Evolutionary conservation across 2,113 vertebrate species (phyloP).

Genomic region (Psophia crepitans): DNA sequence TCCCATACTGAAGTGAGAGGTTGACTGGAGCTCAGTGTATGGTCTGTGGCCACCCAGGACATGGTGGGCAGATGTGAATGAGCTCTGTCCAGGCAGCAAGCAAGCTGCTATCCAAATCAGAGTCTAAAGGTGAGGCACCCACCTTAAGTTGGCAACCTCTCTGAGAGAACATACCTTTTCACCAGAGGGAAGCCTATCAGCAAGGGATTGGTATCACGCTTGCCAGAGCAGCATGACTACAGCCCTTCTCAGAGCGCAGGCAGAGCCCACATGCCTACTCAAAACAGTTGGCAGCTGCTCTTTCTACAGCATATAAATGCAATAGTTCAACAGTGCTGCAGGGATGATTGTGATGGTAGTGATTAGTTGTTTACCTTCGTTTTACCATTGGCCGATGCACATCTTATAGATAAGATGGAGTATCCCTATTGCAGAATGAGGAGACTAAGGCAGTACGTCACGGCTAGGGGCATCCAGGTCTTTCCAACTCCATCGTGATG

Average conservation of each 20-base stretch:
- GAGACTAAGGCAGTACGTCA: fast-evolving
- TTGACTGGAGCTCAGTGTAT: not conserved
- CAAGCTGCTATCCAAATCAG: not conserved
- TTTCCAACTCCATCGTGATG: not conserved
- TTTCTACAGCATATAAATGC: not conserved
- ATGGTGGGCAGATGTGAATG: not conserved
- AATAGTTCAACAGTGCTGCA: fast-evolving
- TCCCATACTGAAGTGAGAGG: not conserved
- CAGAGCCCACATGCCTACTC: not conserved
- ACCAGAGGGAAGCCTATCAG: not conserved
- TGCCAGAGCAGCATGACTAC: not conserved
- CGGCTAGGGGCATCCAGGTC: not conserved
- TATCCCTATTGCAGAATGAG: fast-evolving
- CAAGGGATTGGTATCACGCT: fast-evolving
- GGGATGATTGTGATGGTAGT: not conserved
- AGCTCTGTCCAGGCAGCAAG: not conserved
- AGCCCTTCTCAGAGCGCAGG: not conserved
- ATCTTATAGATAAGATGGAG: not conserved
- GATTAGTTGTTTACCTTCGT: not conserved
- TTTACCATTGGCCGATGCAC: fast-evolving
- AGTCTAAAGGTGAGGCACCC: not conserved
- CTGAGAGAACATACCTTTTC: not conserved
- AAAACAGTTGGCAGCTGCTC: not conserved
- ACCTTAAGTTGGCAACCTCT: not conserved
- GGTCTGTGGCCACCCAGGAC: not conserved